These are phyloP conservation scores for Acyrthosiphon pisum DNA, from an alignment of 1,140 invertebrate species.

Conservation along the genomic window DNA sequence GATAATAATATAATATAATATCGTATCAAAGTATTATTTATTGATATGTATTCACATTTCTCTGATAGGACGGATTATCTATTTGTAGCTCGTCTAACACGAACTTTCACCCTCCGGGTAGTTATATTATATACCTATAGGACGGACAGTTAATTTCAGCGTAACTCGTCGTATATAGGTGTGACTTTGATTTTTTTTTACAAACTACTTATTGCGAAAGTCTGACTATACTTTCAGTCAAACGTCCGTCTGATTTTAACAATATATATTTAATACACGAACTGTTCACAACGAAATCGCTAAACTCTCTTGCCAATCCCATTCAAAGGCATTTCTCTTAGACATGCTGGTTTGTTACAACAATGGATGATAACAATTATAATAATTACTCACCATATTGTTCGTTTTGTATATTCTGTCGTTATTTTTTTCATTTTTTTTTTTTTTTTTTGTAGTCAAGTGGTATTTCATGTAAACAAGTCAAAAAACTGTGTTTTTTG, in stretches of 20 bases:
- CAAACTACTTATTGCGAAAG: not conserved
- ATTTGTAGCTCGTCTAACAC: not conserved
- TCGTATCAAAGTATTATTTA: too few species aligned
- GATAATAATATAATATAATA: too few species aligned
- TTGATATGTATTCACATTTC: not conserved
- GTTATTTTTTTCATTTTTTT: not conserved
- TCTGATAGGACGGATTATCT: not conserved
- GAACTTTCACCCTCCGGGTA: not conserved
- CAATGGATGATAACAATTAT: constrained; percentile 23
- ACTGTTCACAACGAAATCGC: not conserved
- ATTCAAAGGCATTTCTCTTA: not conserved
- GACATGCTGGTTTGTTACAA: not conserved
- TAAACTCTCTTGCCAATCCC: constrained; percentile 33
- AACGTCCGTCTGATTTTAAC: not conserved
- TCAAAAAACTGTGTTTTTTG: constrained; percentile 32
- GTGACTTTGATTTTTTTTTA: not conserved
- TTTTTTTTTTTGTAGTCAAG: constrained; percentile 27
- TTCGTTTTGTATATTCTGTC: constrained; percentile 17
- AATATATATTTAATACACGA: not conserved
- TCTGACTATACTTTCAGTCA: not conserved
- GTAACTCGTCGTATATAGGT: not conserved
- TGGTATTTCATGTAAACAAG: constrained; percentile 46
- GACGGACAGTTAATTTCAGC: not conserved
- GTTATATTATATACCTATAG: too few species aligned
- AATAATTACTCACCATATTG: constrained; percentile 32